phyloP scores from a whole-genome alignment of 1,140 invertebrate species.

The Pseudomyrmex dendroicus region DNA sequence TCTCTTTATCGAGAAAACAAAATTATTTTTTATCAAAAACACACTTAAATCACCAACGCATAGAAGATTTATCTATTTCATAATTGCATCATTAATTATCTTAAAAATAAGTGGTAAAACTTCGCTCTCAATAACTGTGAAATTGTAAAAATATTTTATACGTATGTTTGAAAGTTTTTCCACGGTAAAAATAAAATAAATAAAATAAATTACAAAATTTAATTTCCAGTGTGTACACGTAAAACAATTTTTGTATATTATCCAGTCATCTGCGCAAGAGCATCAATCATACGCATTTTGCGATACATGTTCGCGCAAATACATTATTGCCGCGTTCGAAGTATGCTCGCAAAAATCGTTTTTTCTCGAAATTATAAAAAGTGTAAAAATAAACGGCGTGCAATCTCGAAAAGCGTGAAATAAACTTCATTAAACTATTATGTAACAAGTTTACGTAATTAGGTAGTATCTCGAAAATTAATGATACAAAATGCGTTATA shows the following conservation, averaged over 20 bases:
- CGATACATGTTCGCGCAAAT: not conserved
- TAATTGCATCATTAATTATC: no score
- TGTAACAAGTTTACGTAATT: slow-evolving; percentile 8
- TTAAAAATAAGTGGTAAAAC: no score
- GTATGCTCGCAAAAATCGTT: not conserved
- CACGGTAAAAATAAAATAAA: not conserved
- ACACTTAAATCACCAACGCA: no score
- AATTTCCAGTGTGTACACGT: not conserved
- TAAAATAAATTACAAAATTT: not conserved
- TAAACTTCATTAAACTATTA: slow-evolving; percentile 35
- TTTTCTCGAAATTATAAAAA: not conserved
- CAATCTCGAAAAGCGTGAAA: not conserved
- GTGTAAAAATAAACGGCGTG: not conserved
- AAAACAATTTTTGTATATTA: not conserved
- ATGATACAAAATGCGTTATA: not conserved
- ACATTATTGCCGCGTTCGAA: not conserved
- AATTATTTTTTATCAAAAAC: no score
- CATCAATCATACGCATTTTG: not conserved
- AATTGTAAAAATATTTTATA: no score
- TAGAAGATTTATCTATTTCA: no score
- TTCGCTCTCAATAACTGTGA: no score
- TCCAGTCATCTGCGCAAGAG: not conserved
- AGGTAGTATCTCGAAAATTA: slow-evolving; percentile 9
- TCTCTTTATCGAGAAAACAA: no score
- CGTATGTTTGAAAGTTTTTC: not conserved